Conservation (phyloP, 2,888 invertebrate genomes). For the Lasioglossum calceatum region DNA sequence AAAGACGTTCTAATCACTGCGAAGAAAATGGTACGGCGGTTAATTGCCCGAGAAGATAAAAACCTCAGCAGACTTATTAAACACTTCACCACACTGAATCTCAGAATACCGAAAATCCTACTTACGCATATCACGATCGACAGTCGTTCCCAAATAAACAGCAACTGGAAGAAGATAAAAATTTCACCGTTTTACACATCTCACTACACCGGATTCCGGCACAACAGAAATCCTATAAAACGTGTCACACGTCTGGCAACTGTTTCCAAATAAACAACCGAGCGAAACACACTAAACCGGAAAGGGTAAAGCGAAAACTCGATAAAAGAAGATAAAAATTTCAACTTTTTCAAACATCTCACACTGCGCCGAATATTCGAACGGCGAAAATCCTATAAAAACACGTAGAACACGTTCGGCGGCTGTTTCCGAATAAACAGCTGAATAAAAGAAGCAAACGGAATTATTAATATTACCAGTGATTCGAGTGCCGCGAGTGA, state of each 20-base stretch:
- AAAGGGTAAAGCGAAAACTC: neutral
- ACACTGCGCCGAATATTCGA: neutral
- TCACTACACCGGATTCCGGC: neutral
- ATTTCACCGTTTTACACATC: neutral
- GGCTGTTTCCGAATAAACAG: neutral
- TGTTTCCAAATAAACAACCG: neutral
- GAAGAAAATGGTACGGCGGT: too few relatives aligned
- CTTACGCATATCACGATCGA: too few relatives aligned
- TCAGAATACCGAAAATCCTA: too few relatives aligned
- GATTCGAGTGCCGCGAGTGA: neutral
- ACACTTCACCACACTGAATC: too few relatives aligned
- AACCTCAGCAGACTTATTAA: too few relatives aligned
- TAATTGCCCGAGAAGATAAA: too few relatives aligned
- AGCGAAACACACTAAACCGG: neutral
- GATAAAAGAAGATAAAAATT: neutral
- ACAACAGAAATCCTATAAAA: neutral
- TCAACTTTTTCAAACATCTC: too few relatives aligned
- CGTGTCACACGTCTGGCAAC: neutral
- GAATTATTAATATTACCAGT: neutral
- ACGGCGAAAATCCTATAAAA: neutral
- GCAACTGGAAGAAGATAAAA: neutral
- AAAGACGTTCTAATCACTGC: too few relatives aligned
- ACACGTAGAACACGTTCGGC: neutral
- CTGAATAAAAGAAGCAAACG: neutral
- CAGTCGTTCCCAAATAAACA: too few relatives aligned